These are phyloP conservation scores for Coccyzus lansbergi DNA, from an alignment of 2,797 vertebrate species.

Conservation along the genomic window DNA sequence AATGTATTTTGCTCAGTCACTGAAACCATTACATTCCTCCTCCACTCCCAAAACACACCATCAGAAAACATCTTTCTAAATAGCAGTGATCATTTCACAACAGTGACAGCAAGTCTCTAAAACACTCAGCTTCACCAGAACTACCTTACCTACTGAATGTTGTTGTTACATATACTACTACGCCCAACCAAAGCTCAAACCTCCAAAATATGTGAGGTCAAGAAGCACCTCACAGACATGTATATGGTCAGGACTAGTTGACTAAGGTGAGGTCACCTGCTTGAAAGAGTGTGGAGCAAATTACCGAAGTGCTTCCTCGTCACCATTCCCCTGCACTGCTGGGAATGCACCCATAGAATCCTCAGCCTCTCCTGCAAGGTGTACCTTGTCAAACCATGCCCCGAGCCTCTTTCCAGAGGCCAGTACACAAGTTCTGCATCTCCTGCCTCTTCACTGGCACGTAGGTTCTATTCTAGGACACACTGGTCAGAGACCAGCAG, in stretches of 20 bases:
- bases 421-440: background rate
- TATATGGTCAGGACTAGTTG: background rate
- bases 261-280: background rate
- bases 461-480: background rate
- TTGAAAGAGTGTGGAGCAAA: background rate
- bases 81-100: background rate
- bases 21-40: background rate
- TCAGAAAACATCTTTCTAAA: background rate
- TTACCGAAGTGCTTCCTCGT: background rate
- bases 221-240: background rate
- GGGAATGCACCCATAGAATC: background rate
- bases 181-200: background rate
- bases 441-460: background rate
- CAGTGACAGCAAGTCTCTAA: background rate
- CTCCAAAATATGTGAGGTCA: background rate
- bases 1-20: background rate
- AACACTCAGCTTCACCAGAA: background rate
- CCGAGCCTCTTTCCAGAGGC: background rate
- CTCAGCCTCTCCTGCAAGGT: background rate
- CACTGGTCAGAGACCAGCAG: background rate
- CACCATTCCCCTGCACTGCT: background rate
- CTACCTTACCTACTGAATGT: background rate
- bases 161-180: background rate
- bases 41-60: background rate
- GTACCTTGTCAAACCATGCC: background rate